Evolutionary conservation across 2,888 invertebrate genomes (phyloP).

Genomic region (Spilarctia lutea): DNA sequence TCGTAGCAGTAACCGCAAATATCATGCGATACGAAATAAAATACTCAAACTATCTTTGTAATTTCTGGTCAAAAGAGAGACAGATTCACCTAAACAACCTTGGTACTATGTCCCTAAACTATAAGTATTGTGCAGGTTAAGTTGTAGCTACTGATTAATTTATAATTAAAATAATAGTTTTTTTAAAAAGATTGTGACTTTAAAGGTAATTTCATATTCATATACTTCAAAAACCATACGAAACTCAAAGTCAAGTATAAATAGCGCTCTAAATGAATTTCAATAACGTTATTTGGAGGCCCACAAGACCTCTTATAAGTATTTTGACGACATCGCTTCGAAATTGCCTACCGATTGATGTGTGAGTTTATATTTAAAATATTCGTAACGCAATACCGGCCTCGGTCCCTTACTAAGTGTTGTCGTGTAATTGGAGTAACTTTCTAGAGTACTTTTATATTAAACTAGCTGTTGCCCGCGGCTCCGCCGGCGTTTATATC

Average conservation of each 20-base stretch:
- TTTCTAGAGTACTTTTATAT: not conserved
- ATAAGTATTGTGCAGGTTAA: too few species aligned
- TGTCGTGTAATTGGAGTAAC: not conserved
- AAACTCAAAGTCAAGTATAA: conserved; percentile 8
- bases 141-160: too few species aligned
- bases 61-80: not conserved
- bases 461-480: too few species aligned
- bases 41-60: not conserved
- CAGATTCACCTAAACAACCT: too few species aligned
- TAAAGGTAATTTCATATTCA: not conserved
- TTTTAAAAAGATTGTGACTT: not conserved
- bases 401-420: conserved; percentile 29
- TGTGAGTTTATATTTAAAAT: conserved; percentile 23
- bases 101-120: too few species aligned
- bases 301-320: conserved; percentile 17
- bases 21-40: not conserved
- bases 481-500: too few species aligned
- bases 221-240: not conserved
- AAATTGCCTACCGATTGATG: conserved; percentile 29
- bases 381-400: conserved; percentile 31
- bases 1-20: too few species aligned
- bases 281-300: conserved; percentile 19
- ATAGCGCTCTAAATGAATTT: conserved; percentile 12
- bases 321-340: conserved; percentile 29
- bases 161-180: too few species aligned